Conservation (phyloP, 1,140 invertebrate genomes). For the Diachasma alloeum region DNA sequence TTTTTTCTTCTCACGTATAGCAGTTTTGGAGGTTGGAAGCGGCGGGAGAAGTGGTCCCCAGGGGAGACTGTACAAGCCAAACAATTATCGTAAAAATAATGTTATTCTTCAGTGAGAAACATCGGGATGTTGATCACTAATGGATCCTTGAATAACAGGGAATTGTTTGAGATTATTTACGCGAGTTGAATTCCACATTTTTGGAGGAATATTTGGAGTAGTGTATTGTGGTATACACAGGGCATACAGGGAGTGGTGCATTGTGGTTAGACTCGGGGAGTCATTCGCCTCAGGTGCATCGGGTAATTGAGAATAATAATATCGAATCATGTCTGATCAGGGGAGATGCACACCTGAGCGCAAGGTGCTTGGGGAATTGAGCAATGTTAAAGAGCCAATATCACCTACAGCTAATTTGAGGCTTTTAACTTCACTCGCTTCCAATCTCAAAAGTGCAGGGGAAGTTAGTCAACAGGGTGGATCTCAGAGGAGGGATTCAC, state of each 20-base stretch:
- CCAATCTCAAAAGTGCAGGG: constrained; percentile 58
- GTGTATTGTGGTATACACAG: no score
- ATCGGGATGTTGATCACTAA: neutral
- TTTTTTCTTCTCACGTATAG: neutral
- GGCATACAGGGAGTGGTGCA: neutral
- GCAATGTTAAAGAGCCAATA: constrained; percentile 56
- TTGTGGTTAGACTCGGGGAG: neutral
- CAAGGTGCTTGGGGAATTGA: constrained; percentile 65
- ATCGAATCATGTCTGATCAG: constrained; percentile 20
- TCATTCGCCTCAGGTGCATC: neutral
- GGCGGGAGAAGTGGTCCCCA: neutral
- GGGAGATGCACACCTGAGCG: constrained; percentile 61
- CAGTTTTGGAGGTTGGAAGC: constrained; percentile 6
- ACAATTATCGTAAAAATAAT: neutral
- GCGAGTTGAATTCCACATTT: neutral
- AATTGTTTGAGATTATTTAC: neutral
- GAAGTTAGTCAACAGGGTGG: constrained; percentile 19
- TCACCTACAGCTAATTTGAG: constrained; percentile 70
- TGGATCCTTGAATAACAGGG: neutral
- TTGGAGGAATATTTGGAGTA: neutral
- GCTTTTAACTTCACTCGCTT: constrained; percentile 67
- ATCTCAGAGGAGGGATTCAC: neutral
- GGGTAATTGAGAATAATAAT: neutral
- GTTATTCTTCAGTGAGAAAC: neutral
- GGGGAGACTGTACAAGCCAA: neutral